phyloP scores from a whole-genome alignment of 2,888 invertebrate species.

The Tiliacea citrago region DNA sequence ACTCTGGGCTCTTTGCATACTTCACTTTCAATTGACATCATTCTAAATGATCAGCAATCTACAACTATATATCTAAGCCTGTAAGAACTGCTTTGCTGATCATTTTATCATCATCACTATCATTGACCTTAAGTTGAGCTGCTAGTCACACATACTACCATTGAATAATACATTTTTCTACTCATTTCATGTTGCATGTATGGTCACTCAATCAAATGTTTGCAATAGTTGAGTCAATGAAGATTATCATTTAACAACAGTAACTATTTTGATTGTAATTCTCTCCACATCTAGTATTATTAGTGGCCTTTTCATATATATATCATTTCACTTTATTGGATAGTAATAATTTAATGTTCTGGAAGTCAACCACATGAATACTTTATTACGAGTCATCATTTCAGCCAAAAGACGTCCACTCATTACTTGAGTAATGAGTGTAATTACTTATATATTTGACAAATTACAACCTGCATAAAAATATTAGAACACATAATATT shows the following conservation, averaged over 20 bases:
- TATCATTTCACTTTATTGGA: not conserved
- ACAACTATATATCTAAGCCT: slow-evolving; percentile 25
- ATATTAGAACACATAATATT: not conserved
- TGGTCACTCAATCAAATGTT: slow-evolving; percentile 54
- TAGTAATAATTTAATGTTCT: not conserved
- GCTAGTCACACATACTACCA: slow-evolving; percentile 42
- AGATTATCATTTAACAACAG: slow-evolving; percentile 1
- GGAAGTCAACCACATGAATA: slow-evolving; percentile 3
- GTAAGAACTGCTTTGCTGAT: slow-evolving; percentile 48
- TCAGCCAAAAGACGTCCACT: too few relatives aligned
- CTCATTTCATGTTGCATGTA: slow-evolving; percentile 68
- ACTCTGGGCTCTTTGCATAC: slow-evolving; percentile 58
- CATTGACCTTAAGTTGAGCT: slow-evolving; percentile 40
- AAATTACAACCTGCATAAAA: not conserved
- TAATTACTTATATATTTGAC: not conserved
- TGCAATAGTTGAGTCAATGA: slow-evolving; percentile 55
- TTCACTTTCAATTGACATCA: slow-evolving; percentile 45
- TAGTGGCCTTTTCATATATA: not conserved
- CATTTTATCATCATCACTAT: slow-evolving; percentile 44
- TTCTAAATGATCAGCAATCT: slow-evolving; percentile 51
- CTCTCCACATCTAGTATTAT: not conserved
- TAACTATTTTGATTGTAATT: not conserved
- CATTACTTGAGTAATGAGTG: not conserved
- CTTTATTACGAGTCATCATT: too few relatives aligned
- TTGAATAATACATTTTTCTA: slow-evolving; percentile 53